A percentile compares a stretch with the other conserved stretches of the same genome.
Conservation (phyloP, 2,888 invertebrate genomes). For the Panzeria rudis region DNA sequence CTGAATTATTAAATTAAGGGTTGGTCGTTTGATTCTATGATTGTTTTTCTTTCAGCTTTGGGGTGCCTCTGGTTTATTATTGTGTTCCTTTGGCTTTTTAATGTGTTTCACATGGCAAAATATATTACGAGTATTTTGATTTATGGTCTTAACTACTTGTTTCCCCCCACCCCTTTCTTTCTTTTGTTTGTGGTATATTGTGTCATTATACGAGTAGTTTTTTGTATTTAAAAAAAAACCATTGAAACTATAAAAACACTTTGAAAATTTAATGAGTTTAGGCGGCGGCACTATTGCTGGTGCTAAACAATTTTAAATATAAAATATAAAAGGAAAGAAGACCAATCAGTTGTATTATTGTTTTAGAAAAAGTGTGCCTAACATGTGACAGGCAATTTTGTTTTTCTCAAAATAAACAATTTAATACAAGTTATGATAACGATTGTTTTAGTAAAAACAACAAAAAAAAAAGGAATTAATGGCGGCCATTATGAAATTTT, state of each 20-base stretch:
- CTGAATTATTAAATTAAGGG: conserved; percentile 58
- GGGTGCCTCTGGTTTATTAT: conserved; percentile 37
- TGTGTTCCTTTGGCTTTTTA: conserved; percentile 1
- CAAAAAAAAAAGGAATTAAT: too few relatives aligned
- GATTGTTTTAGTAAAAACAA: too few relatives aligned
- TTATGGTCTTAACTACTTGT: conserved; percentile 35
- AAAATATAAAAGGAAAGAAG: conserved; percentile 18
- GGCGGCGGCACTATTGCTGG: conserved; percentile 29
- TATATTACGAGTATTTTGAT: conserved; percentile 42
- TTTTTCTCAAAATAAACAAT: conserved; percentile 37
- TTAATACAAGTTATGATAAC: conserved; percentile 20
- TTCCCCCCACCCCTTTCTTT: neutral
- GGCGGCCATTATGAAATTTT: conserved; percentile 11
- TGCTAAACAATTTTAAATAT: conserved; percentile 25
- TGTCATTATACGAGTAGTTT: conserved; percentile 37
- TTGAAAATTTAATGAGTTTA: conserved; percentile 63
- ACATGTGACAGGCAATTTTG: conserved; percentile 56
- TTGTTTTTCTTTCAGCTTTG: neutral
- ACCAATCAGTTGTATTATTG: neutral
- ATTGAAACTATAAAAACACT: conserved; percentile 50
- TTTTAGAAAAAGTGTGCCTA: conserved; percentile 47
- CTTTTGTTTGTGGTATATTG: conserved; percentile 40
- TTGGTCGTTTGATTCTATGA: conserved; percentile 39
- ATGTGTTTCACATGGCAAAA: conserved; percentile 26
- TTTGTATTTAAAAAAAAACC: conserved; percentile 1